phyloP scores from a whole-genome alignment of 2,797 vertebrate species.

The Mallotus villosus region DNA sequence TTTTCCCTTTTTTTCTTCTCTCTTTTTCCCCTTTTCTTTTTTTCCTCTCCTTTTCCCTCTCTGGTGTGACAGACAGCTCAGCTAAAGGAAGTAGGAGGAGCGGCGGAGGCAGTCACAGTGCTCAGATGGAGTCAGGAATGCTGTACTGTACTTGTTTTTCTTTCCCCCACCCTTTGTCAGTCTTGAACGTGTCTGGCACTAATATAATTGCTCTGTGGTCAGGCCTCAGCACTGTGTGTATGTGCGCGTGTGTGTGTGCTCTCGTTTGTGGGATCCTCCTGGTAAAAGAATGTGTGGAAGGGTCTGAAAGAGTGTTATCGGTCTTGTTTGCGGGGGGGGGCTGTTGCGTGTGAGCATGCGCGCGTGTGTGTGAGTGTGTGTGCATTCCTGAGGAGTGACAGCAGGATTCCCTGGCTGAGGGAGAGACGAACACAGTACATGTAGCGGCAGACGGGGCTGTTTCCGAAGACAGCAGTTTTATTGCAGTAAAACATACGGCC shows the following conservation, averaged over 20 bases:
- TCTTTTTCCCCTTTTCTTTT: constrained; percentile 18
- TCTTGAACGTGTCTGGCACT: constrained; percentile 48
- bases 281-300: constrained; percentile 50
- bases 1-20: neutral
- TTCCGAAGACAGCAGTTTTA: constrained; percentile 44
- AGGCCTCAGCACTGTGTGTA: neutral
- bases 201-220: neutral
- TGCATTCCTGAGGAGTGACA: constrained; percentile 70
- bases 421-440: constrained; percentile 44
- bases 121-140: constrained; percentile 75
- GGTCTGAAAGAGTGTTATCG: constrained; percentile 25
- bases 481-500: constrained; percentile 35
- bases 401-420: constrained; percentile 59
- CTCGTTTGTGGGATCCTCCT: constrained; percentile 31
- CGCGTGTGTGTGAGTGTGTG: constrained; percentile 6
- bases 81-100: constrained; percentile 73
- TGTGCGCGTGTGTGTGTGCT: constrained; percentile 30
- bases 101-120: constrained; percentile 55
- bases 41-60: constrained; percentile 11
- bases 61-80: constrained; percentile 65
- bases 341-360: constrained; percentile 11
- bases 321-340: neutral
- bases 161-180: constrained; percentile 48
- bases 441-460: constrained; percentile 30
- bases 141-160: constrained; percentile 71